Evolutionary conservation across 2,888 invertebrate species (phyloP), one percentile per base, ranked within the genome.

Genomic region (Lithophane ornitopus): DNA sequence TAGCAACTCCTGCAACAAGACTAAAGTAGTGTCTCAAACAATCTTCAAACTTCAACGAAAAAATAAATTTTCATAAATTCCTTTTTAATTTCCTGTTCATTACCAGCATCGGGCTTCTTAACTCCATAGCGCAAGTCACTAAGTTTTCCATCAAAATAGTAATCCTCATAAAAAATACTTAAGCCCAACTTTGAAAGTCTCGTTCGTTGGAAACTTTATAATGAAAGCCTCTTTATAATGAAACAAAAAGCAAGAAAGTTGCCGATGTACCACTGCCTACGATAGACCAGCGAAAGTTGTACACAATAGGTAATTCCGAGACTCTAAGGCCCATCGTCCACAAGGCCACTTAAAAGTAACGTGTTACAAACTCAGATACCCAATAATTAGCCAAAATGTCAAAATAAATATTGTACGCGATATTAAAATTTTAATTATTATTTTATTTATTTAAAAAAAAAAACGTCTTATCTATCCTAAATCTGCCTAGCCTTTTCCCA

Each of bases 211-310:
- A 83, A 87, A 90, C 86, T 91, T 92, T 88, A 89, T 90, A 89
- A 92, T 92, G 90, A 91, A 91, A 91, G 90, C 89, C 87, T 89
- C 90, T 91, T 84, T 80, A 84, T 78, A 62, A 62, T 78, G 82
- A 78, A 86, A 87, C 89, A 88, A 84, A 70, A 79, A 79, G 79
- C 44, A 84, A 86, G 82, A 81, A 85, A 88, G 59, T 87, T 82
- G 39, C 7, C 72, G 78, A 86, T 82, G 80, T 82, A 84, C 82
- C 70, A 76, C 80, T 59, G 71, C 69, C 74, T 78, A 84, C 85
- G 62, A 86, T 82, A 74, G 74, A 84, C 74, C 46, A 68, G 54
- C n/a, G 39, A 74, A 88, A 85, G 73, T 88, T 85, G 72, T 85
- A 78, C 73, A 86, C 87, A 87, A 89, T 82, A 76, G 81, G 62